A percentile compares a stretch with the other conserved stretches of the same genome.
Conservation (phyloP, 1,140 invertebrate species). For the Pseudomyrmex concolor region DNA sequence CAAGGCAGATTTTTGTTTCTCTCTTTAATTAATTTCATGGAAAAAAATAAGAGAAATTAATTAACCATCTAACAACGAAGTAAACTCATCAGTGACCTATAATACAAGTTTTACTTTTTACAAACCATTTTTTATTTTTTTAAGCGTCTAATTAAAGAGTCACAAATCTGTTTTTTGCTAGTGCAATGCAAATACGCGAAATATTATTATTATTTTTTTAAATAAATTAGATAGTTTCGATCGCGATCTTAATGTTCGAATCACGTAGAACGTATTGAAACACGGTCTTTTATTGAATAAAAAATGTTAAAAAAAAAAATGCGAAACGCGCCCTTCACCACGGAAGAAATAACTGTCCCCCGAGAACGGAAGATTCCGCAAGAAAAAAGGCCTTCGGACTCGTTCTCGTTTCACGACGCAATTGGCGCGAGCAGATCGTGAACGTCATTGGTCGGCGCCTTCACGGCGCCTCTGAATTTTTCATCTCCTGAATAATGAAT, state of each 20-base stretch:
- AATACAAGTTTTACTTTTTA: too few species aligned
- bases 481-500: slow-evolving; percentile 84
- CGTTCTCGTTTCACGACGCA: slow-evolving; percentile 41
- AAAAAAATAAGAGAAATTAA: too few species aligned
- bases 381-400: slow-evolving; percentile 5
- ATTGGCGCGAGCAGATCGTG: slow-evolving; percentile 45
- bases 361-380: slow-evolving; percentile 28
- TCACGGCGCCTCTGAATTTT: slow-evolving; percentile 78
- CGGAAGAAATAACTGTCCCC: slow-evolving; percentile 7
- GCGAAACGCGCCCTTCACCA: not conserved
- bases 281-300: not conserved
- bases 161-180: too few species aligned
- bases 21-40: too few species aligned
- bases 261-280: slow-evolving; percentile 25
- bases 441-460: slow-evolving; percentile 45
- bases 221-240: too few species aligned
- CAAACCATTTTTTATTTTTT: too few species aligned
- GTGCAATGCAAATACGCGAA: too few species aligned
- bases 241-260: not conserved
- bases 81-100: too few species aligned
- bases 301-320: not conserved
- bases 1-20: not conserved
- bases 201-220: too few species aligned
- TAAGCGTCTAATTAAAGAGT: too few species aligned
- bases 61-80: too few species aligned